Conservation (phyloP, 2,113 vertebrate genomes). For the Neolamprologus caudopunctatus region DNA sequence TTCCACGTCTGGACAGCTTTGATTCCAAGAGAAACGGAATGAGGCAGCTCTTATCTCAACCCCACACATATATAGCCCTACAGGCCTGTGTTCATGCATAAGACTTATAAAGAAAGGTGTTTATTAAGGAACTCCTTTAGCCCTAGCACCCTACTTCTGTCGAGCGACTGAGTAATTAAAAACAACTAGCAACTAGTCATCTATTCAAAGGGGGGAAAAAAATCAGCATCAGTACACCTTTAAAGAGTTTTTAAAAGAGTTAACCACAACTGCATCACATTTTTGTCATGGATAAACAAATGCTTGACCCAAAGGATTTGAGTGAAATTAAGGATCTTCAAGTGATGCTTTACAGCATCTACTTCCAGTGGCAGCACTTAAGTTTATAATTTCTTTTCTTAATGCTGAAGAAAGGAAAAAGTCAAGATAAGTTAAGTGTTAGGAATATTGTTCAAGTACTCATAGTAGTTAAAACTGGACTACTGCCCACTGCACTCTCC, state of each 20-base stretch:
- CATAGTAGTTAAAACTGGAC: background rate
- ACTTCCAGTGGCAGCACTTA: background rate
- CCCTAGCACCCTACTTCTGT: background rate
- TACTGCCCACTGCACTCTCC: background rate
- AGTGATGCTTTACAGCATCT: background rate
- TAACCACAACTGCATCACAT: background rate
- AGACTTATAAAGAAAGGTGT: constrained; percentile 28
- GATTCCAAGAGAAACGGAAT: constrained; percentile 29
- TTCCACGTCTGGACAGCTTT: constrained; percentile 45
- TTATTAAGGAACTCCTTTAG: constrained; percentile 43
- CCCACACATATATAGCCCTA: constrained; percentile 32
- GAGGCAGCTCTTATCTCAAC: constrained; percentile 51
- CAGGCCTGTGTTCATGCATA: constrained; percentile 28
- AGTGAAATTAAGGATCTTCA: background rate
- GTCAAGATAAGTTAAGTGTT: background rate
- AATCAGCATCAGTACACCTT: too few relatives aligned
- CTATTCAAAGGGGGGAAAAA: background rate
- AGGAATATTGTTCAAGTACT: background rate
- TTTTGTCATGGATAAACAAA: background rate
- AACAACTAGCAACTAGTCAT: background rate
- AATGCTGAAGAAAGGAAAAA: background rate
- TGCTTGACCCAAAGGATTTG: background rate
- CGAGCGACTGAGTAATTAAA: constrained; percentile 19
- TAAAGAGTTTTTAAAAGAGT: background rate
- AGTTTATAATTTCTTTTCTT: background rate